Conservation (phyloP, 2,888 invertebrate species). For the Heteropelma amictum region DNA sequence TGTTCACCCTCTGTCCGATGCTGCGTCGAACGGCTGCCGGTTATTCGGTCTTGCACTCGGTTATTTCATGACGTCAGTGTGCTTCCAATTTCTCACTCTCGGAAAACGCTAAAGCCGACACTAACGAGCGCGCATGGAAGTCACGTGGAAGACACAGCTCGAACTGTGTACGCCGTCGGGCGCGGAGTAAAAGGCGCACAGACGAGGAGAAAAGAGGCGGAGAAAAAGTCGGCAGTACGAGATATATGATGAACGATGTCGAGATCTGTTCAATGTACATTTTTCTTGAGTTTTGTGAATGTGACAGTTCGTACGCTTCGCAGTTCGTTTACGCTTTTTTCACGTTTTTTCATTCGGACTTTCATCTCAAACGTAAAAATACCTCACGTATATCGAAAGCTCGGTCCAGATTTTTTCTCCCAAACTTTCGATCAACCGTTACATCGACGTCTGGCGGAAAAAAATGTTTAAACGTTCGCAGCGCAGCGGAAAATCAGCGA, state of each 20-base stretch:
- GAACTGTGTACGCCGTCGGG: slow-evolving; percentile 40
- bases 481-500: too few relatives aligned
- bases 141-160: slow-evolving; percentile 73
- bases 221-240: slow-evolving; percentile 40
- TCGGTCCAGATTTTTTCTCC: not conserved
- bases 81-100: slow-evolving; percentile 61
- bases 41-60: slow-evolving; percentile 44
- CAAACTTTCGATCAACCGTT: not conserved
- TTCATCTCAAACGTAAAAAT: too few relatives aligned
- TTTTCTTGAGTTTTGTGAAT: slow-evolving; percentile 66
- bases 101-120: slow-evolving; percentile 72
- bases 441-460: too few relatives aligned
- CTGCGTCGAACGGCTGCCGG: slow-evolving; percentile 11
- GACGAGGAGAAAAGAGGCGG: slow-evolving; percentile 60
- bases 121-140: slow-evolving; percentile 77
- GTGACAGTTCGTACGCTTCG: slow-evolving; percentile 70
- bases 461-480: too few relatives aligned
- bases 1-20: slow-evolving; percentile 13
- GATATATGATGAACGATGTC: slow-evolving; percentile 42
- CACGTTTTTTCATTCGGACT: not conserved
- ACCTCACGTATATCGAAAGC: not conserved
- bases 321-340: too few relatives aligned
- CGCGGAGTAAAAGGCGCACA: slow-evolving; percentile 40
- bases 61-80: slow-evolving; percentile 55
- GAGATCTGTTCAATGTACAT: slow-evolving; percentile 44